phyloP scores from a whole-genome alignment of 2,797 vertebrate genomes.

The Crotalus adamanteus region DNA sequence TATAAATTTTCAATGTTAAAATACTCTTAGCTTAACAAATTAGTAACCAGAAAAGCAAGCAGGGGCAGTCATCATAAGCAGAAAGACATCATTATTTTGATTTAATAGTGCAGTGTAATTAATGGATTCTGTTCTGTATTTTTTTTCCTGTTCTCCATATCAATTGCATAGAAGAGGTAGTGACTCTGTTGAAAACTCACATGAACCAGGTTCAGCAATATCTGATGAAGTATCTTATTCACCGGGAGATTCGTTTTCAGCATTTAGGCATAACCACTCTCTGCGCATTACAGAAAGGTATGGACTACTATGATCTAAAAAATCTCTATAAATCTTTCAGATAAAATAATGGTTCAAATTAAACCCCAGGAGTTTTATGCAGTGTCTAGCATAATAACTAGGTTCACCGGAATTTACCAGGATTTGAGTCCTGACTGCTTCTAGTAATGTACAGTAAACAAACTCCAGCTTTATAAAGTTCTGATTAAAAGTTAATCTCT shows the following conservation, averaged over 20 bases:
- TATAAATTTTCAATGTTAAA: neutral
- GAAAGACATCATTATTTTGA: neutral
- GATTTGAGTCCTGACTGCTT: neutral
- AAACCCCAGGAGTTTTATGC: neutral
- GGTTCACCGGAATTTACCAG: neutral
- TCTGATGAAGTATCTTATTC: conserved; percentile 60
- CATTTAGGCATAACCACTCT: conserved; percentile 64
- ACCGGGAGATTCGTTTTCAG: conserved; percentile 67
- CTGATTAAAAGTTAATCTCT: neutral
- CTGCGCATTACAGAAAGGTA: conserved; percentile 64
- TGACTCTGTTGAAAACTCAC: conserved; percentile 48
- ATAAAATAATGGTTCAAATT: neutral
- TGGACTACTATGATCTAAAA: neutral
- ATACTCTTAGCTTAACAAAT: neutral
- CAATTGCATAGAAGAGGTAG: conserved; percentile 51
- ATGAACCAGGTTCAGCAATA: conserved; percentile 55
- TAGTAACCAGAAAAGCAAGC: neutral
- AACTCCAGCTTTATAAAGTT: neutral
- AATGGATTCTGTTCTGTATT: neutral
- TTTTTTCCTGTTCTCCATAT: neutral
- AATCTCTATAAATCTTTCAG: neutral
- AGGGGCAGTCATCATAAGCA: neutral
- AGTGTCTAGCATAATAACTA: neutral
- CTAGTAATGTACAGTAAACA: neutral
- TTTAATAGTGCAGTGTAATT: neutral